Evolutionary conservation across 1,140 invertebrate species (phyloP).

Genomic region (Lamellibrachia luymesi): DNA sequence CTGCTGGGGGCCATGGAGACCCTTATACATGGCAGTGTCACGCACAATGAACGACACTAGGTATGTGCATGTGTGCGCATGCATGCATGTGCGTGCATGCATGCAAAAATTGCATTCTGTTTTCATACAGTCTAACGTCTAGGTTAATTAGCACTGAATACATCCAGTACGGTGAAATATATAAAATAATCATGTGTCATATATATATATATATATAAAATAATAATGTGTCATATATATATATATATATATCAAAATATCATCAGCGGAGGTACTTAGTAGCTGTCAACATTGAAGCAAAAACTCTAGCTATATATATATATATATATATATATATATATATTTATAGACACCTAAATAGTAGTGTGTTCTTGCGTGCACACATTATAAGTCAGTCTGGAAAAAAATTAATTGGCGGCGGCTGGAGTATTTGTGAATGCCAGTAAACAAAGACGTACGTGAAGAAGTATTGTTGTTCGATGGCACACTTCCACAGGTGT

Average conservation of each 20-base stretch:
- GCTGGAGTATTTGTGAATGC: neutral
- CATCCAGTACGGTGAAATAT: too few relatives aligned
- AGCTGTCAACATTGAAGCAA: too few relatives aligned
- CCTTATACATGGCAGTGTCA: neutral
- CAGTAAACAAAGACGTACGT: slow-evolving; percentile 71
- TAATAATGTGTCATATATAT: too few relatives aligned
- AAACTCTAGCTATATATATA: neutral
- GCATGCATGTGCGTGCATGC: neutral
- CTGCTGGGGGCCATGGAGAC: neutral
- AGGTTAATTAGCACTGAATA: neutral
- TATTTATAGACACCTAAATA: neutral
- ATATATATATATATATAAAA: neutral
- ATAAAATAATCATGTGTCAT: neutral
- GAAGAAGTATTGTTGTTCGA: slow-evolving; percentile 96
- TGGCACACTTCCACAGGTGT: slow-evolving; percentile 92
- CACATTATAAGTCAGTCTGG: neutral
- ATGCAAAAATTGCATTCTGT: neutral
- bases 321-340: neutral
- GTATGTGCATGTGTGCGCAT: too few relatives aligned
- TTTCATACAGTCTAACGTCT: neutral
- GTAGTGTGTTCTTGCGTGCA: too few relatives aligned
- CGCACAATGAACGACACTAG: neutral
- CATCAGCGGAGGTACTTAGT: too few relatives aligned
- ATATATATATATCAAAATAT: neutral
- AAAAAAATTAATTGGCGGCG: neutral